Evolutionary conservation across 2,888 invertebrate species (phyloP), one percentile per base, ranked within the genome.

Genomic region (Coelopa pilipes): DNA sequence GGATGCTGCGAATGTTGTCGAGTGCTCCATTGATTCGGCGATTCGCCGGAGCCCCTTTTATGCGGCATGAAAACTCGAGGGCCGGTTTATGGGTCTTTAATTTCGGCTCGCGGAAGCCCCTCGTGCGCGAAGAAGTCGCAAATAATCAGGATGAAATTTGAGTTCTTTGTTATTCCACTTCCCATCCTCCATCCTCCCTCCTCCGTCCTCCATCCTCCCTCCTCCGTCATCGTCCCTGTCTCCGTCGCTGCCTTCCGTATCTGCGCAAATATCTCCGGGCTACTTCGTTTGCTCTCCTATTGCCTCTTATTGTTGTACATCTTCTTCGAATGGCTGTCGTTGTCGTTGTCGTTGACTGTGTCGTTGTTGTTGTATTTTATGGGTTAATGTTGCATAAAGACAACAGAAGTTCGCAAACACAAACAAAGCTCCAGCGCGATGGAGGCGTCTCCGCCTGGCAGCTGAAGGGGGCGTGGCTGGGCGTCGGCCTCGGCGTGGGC

Each of bases 331-430:
- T 34, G 2, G 34, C 4, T 34, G 34, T 34, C 34, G 34, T 55
- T 55, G n/a, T 17, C 5, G 17, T 21, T 57, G n/a, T n/a, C 2
- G 11, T 11, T 15, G 17, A n/a, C 2, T 57, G n/a, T n/a, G n/a
- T n/a, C n/a, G n/a, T n/a, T n/a, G 57, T 19, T 62, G 2, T 21
- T 45, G 19, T 21, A 15, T 67, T 67, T 67, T 67, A 53, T 67
- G 34, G 67, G 21, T 67, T 67, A 67, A 67, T 67, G 67, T 53
- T 49, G 53, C 50, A 24, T 21, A 13, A 67, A 50, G 34, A 53
- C 13, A 53, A 34, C 49, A 70, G 45, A 34, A 47, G 24, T n/a
- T 15, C 17, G 34, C 53, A 45, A 57, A 15, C 11, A 59, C 34
- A 24, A n/a, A 55, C 55, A 55, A 9, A 19, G 13, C 10, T 11